Evolutionary conservation across 2,888 invertebrate species (phyloP).

Genomic region (Eupsilia transversa): DNA sequence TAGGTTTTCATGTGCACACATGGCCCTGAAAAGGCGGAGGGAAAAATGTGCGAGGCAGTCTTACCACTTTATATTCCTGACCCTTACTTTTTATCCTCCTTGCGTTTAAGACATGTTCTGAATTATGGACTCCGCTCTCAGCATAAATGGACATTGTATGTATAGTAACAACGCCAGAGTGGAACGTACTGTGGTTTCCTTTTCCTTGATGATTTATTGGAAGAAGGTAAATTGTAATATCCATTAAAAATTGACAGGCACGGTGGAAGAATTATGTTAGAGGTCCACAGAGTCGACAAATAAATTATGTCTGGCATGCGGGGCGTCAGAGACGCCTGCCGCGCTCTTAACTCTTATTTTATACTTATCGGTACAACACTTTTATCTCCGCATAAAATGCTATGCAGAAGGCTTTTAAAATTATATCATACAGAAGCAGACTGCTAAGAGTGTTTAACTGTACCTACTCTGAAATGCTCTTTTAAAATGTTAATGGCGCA

Average conservation of each 20-base stretch:
- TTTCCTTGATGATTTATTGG: constrained; percentile 58
- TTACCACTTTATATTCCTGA: constrained; percentile 24
- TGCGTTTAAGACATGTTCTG: constrained; percentile 36
- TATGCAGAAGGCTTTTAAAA: constrained; percentile 82
- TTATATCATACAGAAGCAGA: constrained; percentile 75
- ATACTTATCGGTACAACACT: constrained; percentile 85
- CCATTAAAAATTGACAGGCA: constrained; percentile 74
- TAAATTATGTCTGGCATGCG: constrained; percentile 75
- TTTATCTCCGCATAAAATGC: constrained; percentile 84
- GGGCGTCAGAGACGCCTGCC: constrained; percentile 67
- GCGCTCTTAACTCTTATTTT: constrained; percentile 79
- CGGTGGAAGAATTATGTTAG: constrained; percentile 71
- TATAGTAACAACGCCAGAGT: constrained; percentile 29
- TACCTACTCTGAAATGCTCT: constrained; percentile 67
- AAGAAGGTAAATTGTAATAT: constrained; percentile 64
- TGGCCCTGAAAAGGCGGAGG: not conserved
- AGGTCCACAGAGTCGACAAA: constrained; percentile 72
- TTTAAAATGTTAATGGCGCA: constrained; percentile 61
- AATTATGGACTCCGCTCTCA: constrained; percentile 41
- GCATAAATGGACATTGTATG: constrained; percentile 38
- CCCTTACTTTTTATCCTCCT: constrained; percentile 32
- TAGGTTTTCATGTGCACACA: not conserved
- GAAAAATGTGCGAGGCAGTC: not conserved
- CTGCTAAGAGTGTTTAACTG: constrained; percentile 70
- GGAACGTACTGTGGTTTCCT: constrained; percentile 30